Evolutionary conservation across 2,888 invertebrate species (phyloP).

Genomic region (Orgyia antiqua): DNA sequence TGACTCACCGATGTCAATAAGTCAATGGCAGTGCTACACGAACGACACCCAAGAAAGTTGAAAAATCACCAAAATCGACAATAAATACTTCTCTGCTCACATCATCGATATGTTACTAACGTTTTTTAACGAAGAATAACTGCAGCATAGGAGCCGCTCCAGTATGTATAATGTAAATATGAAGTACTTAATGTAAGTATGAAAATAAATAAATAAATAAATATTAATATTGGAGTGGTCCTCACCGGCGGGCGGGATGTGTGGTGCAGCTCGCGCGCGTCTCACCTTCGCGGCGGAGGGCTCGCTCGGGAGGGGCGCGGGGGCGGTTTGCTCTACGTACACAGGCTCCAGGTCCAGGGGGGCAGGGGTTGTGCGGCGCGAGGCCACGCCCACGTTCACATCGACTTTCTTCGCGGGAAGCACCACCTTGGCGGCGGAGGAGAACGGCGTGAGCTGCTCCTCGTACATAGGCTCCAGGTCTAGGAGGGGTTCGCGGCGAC

Average conservation of each 20-base stretch:
- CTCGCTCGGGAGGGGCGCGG: neutral
- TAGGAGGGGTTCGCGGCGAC: neutral
- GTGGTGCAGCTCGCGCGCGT: slow-evolving; percentile 6
- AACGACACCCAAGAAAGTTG: too few species aligned
- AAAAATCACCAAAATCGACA: too few species aligned
- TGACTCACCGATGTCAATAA: too few species aligned
- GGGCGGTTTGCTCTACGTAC: too few species aligned
- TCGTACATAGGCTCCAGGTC: neutral
- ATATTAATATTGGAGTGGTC: neutral
- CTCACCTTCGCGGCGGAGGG: slow-evolving; percentile 1
- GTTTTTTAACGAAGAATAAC: too few species aligned
- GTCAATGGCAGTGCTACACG: too few species aligned
- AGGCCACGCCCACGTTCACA: neutral
- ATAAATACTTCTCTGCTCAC: too few species aligned
- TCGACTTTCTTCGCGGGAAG: neutral
- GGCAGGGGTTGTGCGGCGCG: neutral
- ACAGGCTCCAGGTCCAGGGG: neutral
- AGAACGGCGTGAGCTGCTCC: neutral
- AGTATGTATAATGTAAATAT: too few species aligned
- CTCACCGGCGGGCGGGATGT: slow-evolving; percentile 19
- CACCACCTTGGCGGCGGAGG: neutral
- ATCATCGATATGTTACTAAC: too few species aligned
- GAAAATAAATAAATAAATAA: neutral
- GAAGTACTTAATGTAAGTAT: neutral
- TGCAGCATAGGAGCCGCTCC: too few species aligned